Base-by-base conservation (phyloP, 2,797 vertebrate genomes). In the Sebastes matsubarae region DNA sequence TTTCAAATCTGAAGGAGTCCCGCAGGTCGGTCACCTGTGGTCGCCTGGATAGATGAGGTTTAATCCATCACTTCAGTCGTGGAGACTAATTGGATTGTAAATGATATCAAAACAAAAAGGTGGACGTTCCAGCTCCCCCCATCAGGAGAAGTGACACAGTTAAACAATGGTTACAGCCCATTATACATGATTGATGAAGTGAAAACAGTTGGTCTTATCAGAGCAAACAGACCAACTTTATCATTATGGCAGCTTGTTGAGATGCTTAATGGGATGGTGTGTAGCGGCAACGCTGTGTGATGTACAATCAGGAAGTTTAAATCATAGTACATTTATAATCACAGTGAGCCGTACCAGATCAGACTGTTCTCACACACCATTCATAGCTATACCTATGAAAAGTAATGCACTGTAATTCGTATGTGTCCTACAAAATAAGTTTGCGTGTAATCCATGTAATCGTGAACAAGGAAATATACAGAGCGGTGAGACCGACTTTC, bases 141-240 rank as follows among this genome's bases (percentile, higher is more conserved):
- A 8, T 5, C 3, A 25, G n/a, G 46, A 57, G 46, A 36, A 30
- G 34, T 59, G 58, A 54, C 71, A 50, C 42, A 6, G 61, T 22
- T 58, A 34, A 74, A 72, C 70, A 60, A 29, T n/a, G 61, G 64
- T n/a, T 65, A 65, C 63, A 10, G 4, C 30, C 18, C 29, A 13
- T 50, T 29, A 65, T 24, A n/a, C 32, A 13, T 61, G 78, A 75
- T 57, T 66, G 68, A 87, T 84, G 58, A 61, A 54, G 6, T 68
- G 75, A 68, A 64, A 79, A 77, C 58, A 82, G 64, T 64, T 11
- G 29, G 5, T 58, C 24, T 46, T 1, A 79, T 81, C 66, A 27
- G 10, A 52, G 25, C 52, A 30, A 18, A 59, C 71, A 22, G 63
- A 13, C 9, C 29, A 2, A 16, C 85, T 81, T 55, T 3, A 36